Conservation (phyloP, 1,140 invertebrate genomes). For the Pseudobourletiella spinata region DNA sequence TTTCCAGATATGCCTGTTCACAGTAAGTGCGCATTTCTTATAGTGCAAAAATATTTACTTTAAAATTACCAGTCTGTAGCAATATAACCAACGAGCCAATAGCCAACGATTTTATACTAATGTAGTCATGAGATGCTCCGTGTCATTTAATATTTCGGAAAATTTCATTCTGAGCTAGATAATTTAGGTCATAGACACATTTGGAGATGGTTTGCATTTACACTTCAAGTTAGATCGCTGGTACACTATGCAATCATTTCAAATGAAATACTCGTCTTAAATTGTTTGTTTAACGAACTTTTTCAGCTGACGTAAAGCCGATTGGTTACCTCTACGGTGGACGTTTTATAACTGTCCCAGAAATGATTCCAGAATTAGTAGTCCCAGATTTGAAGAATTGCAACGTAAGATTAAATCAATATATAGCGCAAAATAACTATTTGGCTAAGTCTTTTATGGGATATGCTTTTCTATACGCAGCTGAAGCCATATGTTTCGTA, state of each 20-base stretch:
- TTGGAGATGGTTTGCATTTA: too few species aligned
- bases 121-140: too few species aligned
- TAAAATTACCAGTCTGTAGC: conserved; percentile 3
- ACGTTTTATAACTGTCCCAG: conserved; percentile 59
- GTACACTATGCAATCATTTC: too few species aligned
- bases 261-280: too few species aligned
- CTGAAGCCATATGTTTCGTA: conserved; percentile 93
- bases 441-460: neutral
- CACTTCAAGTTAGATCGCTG: too few species aligned
- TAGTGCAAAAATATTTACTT: neutral
- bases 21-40: conserved; percentile 42
- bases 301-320: conserved; percentile 53
- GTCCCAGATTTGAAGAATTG: conserved; percentile 77
- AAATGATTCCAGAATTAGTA: conserved; percentile 85
- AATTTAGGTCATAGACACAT: too few species aligned
- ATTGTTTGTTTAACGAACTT: too few species aligned
- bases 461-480: conserved; percentile 41
- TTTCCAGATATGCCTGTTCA: conserved; percentile 54
- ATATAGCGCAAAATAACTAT: neutral
- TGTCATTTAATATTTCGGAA: too few species aligned
- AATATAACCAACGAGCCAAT: too few species aligned
- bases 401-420: conserved; percentile 43
- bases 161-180: too few species aligned
- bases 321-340: conserved; percentile 48
- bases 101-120: too few species aligned